phyloP scores from a whole-genome alignment of 2,888 invertebrate species.

The Palloptera scutellata region DNA sequence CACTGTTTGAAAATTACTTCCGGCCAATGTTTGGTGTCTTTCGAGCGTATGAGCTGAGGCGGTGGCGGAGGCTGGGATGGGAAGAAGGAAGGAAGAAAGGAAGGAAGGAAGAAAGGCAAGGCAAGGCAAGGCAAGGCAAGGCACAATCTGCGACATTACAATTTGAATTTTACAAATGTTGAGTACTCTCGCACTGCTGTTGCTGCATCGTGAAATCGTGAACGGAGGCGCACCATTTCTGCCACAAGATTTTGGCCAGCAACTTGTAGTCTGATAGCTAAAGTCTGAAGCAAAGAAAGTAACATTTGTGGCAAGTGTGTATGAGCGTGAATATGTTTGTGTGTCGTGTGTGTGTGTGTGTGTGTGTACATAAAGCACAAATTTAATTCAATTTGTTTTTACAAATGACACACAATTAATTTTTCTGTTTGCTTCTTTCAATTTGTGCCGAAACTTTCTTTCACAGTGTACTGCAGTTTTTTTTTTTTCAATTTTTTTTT shows the following conservation, averaged over 20 bases:
- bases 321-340: too few relatives aligned
- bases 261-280: too few relatives aligned
- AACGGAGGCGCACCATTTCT: background rate
- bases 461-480: background rate
- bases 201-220: background rate
- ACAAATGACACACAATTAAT: conserved; percentile 47
- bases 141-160: conserved; percentile 31
- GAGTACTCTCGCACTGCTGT: background rate
- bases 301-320: too few relatives aligned
- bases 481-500: background rate
- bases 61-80: too few relatives aligned
- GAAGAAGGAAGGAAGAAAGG: too few relatives aligned
- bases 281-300: too few relatives aligned
- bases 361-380: conserved; percentile 2
- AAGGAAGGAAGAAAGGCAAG: background rate
- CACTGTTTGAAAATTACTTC: conserved; percentile 44
- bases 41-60: background rate
- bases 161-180: conserved; percentile 36
- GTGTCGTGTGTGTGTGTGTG: too few relatives aligned
- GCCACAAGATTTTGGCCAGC: background rate
- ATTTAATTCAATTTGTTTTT: conserved; percentile 37
- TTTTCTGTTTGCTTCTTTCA: conserved; percentile 32
- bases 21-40: conserved; percentile 35
- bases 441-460: conserved; percentile 29
- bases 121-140: conserved; percentile 15